Evolutionary conservation across 2,888 invertebrate species (phyloP).

Genomic region (Drepana falcataria): DNA sequence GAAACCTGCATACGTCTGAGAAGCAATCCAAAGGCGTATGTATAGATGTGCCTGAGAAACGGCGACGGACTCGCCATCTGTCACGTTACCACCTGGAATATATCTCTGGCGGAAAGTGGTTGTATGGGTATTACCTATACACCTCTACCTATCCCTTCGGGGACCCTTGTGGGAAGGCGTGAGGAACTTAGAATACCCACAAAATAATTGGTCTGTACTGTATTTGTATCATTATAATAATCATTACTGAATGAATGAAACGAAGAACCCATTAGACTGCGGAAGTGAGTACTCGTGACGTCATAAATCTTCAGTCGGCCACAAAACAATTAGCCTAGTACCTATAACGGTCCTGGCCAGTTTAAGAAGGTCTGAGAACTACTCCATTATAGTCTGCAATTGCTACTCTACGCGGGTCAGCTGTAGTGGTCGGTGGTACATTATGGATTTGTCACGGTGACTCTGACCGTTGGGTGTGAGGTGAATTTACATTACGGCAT

Average conservation of each 20-base stretch:
- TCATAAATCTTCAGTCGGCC: slow-evolving; percentile 50
- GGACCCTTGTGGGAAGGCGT: too few relatives aligned
- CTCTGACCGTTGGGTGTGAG: slow-evolving; percentile 37
- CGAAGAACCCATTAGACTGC: slow-evolving; percentile 16
- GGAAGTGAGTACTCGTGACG: slow-evolving; percentile 48
- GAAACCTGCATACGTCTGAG: too few relatives aligned
- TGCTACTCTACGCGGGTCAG: slow-evolving; percentile 19
- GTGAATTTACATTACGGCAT: slow-evolving; percentile 13
- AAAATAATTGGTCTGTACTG: too few relatives aligned
- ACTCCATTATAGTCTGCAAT: slow-evolving; percentile 12
- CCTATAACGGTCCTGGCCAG: slow-evolving; percentile 39
- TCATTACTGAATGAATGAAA: slow-evolving; percentile 10
- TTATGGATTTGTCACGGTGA: slow-evolving; percentile 59
- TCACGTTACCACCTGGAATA: too few relatives aligned
- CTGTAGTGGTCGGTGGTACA: slow-evolving; percentile 40
- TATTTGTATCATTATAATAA: too few relatives aligned
- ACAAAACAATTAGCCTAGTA: slow-evolving; percentile 62
- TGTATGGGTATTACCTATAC: too few relatives aligned
- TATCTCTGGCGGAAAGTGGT: too few relatives aligned
- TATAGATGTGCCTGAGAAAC: too few relatives aligned
- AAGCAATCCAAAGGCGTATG: too few relatives aligned
- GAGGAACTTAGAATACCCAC: too few relatives aligned
- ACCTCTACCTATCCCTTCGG: too few relatives aligned
- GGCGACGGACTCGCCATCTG: too few relatives aligned
- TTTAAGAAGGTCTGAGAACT: slow-evolving; percentile 16